These are phyloP conservation scores for Leptopilina clavipes DNA, from an alignment of 1,140 invertebrate genomes.

Conservation along the genomic window DNA sequence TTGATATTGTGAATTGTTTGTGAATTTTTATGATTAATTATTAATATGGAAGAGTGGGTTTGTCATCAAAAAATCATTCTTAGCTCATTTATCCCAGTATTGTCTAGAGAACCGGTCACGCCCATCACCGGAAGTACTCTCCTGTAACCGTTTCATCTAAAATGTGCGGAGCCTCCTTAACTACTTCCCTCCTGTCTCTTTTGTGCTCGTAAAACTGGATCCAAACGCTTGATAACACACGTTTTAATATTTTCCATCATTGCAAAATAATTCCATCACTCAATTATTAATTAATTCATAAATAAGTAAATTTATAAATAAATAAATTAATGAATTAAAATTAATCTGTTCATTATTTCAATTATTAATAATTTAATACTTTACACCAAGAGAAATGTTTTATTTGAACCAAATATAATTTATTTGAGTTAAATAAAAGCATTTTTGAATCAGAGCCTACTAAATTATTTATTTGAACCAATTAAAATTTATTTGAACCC, in stretches of 20 bases:
- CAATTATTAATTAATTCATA: slow-evolving; percentile 37
- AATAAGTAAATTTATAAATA: too few species aligned
- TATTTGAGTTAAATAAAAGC: too few species aligned
- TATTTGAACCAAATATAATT: too few species aligned
- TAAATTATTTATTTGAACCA: too few species aligned
- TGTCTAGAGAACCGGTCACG: slow-evolving; percentile 64
- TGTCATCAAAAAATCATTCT: neutral
- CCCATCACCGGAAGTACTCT: slow-evolving; percentile 65
- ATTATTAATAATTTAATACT: too few species aligned
- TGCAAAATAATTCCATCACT: too few species aligned
- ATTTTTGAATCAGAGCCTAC: too few species aligned
- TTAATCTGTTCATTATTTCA: too few species aligned
- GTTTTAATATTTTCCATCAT: slow-evolving; percentile 49
- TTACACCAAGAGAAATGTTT: too few species aligned
- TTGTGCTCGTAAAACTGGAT: slow-evolving; percentile 42
- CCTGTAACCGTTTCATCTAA: slow-evolving; percentile 46
- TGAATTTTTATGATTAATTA: neutral
- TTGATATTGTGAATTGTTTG: neutral
- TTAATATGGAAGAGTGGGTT: slow-evolving; percentile 10
- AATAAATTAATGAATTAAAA: too few species aligned
- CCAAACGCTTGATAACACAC: slow-evolving; percentile 51
- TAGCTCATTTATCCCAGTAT: slow-evolving; percentile 50
- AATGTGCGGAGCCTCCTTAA: neutral
- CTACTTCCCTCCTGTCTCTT: slow-evolving; percentile 38
- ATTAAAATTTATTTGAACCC: too few species aligned